Base-by-base conservation (phyloP, 2,888 invertebrate genomes). In the Xestobium rufovillosum region DNA sequence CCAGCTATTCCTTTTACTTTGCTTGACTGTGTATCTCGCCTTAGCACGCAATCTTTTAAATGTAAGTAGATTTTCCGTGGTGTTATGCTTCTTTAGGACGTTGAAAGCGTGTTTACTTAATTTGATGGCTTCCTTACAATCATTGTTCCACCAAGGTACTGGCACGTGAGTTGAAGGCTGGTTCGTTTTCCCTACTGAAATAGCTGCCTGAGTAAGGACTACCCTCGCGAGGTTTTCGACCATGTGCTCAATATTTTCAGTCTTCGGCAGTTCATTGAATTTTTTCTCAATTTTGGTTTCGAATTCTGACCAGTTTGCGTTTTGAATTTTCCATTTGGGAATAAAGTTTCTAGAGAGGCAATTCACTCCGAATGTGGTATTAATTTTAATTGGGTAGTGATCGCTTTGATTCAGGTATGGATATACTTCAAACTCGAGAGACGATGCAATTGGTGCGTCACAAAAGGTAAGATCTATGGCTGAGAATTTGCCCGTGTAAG, bases 71-170 rank as follows among this genome's bases (percentile, higher is more conserved):
- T 45, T 39, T 36, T 41, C 39, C 12, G 23, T 8, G 8, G 28
- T 34, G 16, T 25, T 23, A 15, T 15, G 14, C 30, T 19, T 40
- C n/a, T 36, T 42, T 12, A 41, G 39, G 33, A 25, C 31, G 19
- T 44, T 41, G 14, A 44, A 31, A 15, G 44, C 42, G 14, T 3
- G 35, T 39, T 45, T 44, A 14, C 31, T 32, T 6, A 37, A 30
- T 28, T 30, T 32, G 9, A 34, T 26, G 19, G 39, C 32, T 15
- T 26, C 34, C 15, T 35, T 9, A 31, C 43, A 41, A 14, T 33
- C 34, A 3, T 37, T 28, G 28, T 45, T 43, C 41, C 43, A 45
- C 45, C 45, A 43, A 12, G 45, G 41, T 3, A 41, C 36, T 28
- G 12, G 16, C 6, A n/a, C n/a, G 23, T 8, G n/a, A 8, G 6